phyloP scores from a whole-genome alignment of 2,797 vertebrate species.

The Taenioides sp. region DNA sequence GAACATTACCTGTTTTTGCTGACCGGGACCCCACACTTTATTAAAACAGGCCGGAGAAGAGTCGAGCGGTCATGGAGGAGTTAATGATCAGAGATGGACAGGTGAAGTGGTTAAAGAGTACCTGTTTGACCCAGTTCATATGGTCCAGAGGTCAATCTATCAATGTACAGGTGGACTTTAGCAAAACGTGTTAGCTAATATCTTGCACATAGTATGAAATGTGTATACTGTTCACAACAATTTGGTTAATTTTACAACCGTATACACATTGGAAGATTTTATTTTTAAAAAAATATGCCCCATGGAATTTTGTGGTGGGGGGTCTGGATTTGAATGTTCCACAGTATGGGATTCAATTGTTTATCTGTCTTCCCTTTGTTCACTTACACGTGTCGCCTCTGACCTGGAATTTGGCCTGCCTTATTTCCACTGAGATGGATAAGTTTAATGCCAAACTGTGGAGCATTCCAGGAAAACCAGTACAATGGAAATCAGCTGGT shows the following conservation, averaged over 20 bases:
- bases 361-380: too few species aligned
- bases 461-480: too few species aligned
- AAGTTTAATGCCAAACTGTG: too few species aligned
- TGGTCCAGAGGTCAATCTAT: slow-evolving; percentile 76
- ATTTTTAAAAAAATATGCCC: too few species aligned
- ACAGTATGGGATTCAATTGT: too few species aligned
- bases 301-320: too few species aligned
- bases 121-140: slow-evolving; percentile 39
- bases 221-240: not conserved
- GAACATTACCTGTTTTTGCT: slow-evolving; percentile 58
- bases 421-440: too few species aligned
- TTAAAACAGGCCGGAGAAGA: not conserved
- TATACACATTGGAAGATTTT: too few species aligned
- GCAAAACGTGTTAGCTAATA: not conserved
- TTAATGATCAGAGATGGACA: slow-evolving; percentile 54
- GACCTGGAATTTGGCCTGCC: too few species aligned
- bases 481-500: too few species aligned
- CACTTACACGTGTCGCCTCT: too few species aligned
- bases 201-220: not conserved
- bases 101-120: slow-evolving; percentile 70
- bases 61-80: slow-evolving; percentile 5
- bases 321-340: too few species aligned
- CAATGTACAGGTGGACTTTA: not conserved
- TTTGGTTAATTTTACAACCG: not conserved
- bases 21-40: slow-evolving; percentile 46